Evolutionary conservation across 2,113 vertebrate species (phyloP).

Genomic region (Rhegmatorhina hoffmannsi): DNA sequence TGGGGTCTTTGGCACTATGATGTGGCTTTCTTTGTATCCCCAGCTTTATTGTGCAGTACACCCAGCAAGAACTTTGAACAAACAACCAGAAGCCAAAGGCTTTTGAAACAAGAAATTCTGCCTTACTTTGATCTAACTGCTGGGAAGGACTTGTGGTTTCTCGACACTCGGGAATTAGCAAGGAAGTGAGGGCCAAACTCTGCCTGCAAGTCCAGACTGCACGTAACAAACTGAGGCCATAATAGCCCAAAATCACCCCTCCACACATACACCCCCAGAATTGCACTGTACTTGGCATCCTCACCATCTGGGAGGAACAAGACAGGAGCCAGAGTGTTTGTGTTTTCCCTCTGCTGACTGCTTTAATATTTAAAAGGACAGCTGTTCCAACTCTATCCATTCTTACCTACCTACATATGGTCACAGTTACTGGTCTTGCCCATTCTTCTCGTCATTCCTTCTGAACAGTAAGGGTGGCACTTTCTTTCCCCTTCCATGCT

Average conservation of each 20-base stretch:
- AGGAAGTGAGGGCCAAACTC: background rate
- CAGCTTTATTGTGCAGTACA: background rate
- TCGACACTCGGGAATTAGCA: background rate
- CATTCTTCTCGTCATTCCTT: background rate
- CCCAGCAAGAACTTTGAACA: background rate
- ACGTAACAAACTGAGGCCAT: background rate
- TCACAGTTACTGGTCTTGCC: background rate
- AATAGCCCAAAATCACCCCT: background rate
- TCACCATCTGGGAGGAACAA: background rate
- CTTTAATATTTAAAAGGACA: background rate
- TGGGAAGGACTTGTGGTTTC: background rate
- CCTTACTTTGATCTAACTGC: background rate
- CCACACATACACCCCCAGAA: background rate
- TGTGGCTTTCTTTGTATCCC: background rate
- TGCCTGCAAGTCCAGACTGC: background rate
- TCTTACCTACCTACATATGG: background rate
- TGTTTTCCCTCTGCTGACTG: background rate
- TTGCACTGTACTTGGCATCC: background rate
- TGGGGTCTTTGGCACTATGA: accelerated
- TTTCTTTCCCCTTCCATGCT: background rate
- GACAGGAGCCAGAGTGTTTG: background rate
- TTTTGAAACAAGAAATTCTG: background rate
- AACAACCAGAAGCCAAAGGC: background rate
- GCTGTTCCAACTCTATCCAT: background rate
- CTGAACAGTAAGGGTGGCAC: background rate